phyloP scores from a whole-genome alignment of 1,140 invertebrate species.

The Zaprionus nigranus region DNA sequence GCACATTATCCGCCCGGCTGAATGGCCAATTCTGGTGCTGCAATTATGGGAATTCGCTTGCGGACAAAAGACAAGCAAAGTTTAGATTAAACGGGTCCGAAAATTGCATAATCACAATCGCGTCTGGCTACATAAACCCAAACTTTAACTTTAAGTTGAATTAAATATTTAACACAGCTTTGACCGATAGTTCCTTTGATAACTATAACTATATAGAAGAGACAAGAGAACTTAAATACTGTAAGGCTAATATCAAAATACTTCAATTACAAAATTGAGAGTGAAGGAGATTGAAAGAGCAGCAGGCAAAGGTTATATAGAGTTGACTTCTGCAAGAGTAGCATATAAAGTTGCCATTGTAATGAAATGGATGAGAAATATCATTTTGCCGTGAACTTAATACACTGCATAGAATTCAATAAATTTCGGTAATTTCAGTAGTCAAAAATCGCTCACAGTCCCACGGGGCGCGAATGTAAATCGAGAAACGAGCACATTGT shows the following conservation, averaged over 20 bases:
- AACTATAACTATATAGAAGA: neutral
- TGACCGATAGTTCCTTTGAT: neutral
- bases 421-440: neutral
- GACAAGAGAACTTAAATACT: too few species aligned
- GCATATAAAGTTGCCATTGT: neutral
- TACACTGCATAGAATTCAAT: neutral
- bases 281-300: too few species aligned
- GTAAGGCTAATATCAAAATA: too few species aligned
- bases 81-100: constrained; percentile 10
- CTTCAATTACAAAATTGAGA: too few species aligned
- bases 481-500: constrained; percentile 20
- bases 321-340: neutral
- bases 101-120: constrained; percentile 1
- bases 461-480: constrained; percentile 4
- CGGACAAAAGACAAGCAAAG: neutral
- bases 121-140: neutral
- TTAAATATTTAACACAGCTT: neutral
- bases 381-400: neutral
- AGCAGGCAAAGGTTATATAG: too few species aligned
- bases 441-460: constrained; percentile 3
- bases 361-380: neutral
- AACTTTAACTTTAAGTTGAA: neutral
- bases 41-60: constrained; percentile 26
- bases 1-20: constrained; percentile 20
- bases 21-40: constrained; percentile 10